phyloP scores from a whole-genome alignment of 2,888 invertebrate species.

The Ptilodon capucinus region DNA sequence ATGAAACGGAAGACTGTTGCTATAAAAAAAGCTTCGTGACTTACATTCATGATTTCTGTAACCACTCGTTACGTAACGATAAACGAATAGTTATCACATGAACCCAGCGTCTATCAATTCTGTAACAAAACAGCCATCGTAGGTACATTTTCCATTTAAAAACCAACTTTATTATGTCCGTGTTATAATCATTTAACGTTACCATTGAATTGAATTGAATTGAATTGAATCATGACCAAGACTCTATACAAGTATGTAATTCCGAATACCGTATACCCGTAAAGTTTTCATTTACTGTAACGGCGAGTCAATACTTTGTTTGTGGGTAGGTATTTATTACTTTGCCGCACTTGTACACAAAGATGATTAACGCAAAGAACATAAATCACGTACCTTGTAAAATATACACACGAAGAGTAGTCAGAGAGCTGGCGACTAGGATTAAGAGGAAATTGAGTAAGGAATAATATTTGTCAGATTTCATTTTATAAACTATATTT shows the following conservation, averaged over 20 bases:
- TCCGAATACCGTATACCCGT: not conserved
- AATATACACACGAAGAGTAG: slow-evolving; percentile 9
- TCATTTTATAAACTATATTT: too few relatives aligned
- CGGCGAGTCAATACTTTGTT: not conserved
- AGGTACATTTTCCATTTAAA: too few relatives aligned
- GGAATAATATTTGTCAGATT: not conserved
- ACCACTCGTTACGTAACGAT: too few relatives aligned
- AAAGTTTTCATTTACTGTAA: not conserved
- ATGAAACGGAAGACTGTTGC: too few relatives aligned
- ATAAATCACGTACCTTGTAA: slow-evolving; percentile 39
- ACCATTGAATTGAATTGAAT: too few relatives aligned
- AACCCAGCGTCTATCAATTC: too few relatives aligned
- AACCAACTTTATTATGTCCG: not conserved
- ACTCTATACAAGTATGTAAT: not conserved
- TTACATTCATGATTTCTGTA: too few relatives aligned
- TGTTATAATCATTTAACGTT: not conserved
- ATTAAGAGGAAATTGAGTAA: not conserved
- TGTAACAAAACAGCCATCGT: too few relatives aligned
- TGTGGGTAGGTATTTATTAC: not conserved
- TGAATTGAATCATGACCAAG: not conserved
- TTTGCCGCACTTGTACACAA: not conserved
- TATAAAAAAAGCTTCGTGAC: too few relatives aligned
- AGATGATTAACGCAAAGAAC: slow-evolving; percentile 12
- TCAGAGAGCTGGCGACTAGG: not conserved
- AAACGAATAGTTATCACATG: too few relatives aligned